Base-by-base conservation (phyloP, 2,113 vertebrate species). In the Recurvirostra avosetta region DNA sequence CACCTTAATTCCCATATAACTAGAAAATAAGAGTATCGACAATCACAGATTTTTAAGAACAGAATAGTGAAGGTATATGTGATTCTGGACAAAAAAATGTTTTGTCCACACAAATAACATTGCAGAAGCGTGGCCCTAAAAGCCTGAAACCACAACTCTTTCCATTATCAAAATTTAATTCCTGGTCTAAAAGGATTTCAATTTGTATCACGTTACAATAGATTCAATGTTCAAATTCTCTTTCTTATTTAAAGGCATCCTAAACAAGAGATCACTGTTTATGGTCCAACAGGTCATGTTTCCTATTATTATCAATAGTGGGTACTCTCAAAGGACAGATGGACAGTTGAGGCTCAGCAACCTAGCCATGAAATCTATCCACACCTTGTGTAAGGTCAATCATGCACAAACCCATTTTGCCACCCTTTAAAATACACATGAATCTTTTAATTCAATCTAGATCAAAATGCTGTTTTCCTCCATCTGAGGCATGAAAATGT, bases 401-500 rank as follows among this genome's bases (percentile, higher is more conserved):
- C 79, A 95, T 83, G 83, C 25, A 56, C 75, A 92, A 81, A 94
- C 62, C 62, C 36, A 61, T 72, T 81, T 67, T 83, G 63, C 23
- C 55, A 72, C 25, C 55, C 91, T 90, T 89, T 95, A 82, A 92
- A 88, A 84, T 56, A 53, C 71, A 86, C 34, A 41, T 2, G 61
- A 96, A 82, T 68, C 45, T 53, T 96, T 97, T 90, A 81, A 75
- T 79, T 94, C 85, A 89, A 41, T 95, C 85, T 94, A 58, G 68
- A 86, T 63, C 25, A 91, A 93, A 96, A 89, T 81, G 70, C 55
- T 82, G 5, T 70, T 95, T 91, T 90, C 65, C 55, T 96, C 79
- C 70, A 70, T 87, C 77, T 83, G 79, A 96, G 41, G 59, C 84
- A 95, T 30, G 52, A 96, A 97, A 97, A 89, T 40, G 17, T 90